phyloP scores from a whole-genome alignment of 2,797 vertebrate species.

The Muscicapa striata region DNA sequence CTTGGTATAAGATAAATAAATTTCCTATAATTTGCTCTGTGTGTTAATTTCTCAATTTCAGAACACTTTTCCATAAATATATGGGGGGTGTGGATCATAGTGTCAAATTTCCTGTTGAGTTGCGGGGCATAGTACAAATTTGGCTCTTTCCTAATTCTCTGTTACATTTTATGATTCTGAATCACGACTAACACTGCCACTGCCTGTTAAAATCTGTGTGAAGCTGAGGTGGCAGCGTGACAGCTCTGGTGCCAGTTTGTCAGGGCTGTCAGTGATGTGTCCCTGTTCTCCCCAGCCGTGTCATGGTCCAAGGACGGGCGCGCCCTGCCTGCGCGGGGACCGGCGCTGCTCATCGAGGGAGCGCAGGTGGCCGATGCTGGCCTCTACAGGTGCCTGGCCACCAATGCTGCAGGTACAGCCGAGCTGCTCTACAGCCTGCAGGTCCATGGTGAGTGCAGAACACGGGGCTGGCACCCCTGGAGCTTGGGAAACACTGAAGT shows the following conservation, averaged over 20 bases:
- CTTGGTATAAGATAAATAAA: not conserved
- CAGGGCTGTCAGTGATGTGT: fast-evolving
- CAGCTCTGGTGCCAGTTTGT: fast-evolving
- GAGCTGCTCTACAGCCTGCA: slow-evolving; percentile 87
- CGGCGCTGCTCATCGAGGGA: slow-evolving; percentile 82
- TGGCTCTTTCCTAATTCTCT: not conserved
- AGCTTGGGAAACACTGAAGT: not conserved
- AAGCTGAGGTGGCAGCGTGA: not conserved
- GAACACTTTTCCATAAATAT: not conserved
- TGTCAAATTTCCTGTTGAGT: not conserved
- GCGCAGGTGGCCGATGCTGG: slow-evolving; percentile 88
- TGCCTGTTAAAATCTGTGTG: fast-evolving
- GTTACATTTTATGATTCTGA: not conserved
- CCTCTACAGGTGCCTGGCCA: slow-evolving; percentile 89
- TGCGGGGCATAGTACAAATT: too few relatives aligned
- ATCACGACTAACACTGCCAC: fast-evolving
- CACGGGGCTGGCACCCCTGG: fast-evolving
- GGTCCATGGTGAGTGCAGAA: slow-evolving; percentile 85
- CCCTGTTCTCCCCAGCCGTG: slow-evolving; percentile 73
- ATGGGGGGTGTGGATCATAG: fast-evolving
- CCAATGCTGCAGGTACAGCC: slow-evolving; percentile 86
- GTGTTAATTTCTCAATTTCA: not conserved
- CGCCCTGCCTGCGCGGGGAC: slow-evolving; percentile 73
- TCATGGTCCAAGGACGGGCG: slow-evolving; percentile 90
- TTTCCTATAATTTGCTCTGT: not conserved